Base-by-base conservation (phyloP, 2,113 vertebrate genomes). In the Colinus virginianus region DNA sequence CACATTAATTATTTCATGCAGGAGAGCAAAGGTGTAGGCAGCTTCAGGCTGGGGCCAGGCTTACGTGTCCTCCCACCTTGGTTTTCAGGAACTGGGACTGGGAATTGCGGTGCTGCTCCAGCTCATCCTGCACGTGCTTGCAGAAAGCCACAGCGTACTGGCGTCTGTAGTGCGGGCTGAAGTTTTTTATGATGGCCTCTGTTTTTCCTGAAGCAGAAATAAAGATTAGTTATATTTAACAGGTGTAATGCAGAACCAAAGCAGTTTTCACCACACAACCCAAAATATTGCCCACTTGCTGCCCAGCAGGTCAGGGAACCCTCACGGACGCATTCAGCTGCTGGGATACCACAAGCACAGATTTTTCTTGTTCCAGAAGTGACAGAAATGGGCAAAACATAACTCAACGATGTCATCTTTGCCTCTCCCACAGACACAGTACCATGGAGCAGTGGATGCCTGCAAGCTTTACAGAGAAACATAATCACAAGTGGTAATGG, bases 101-200 rank as follows among this genome's bases (percentile, higher is more conserved):
- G 32, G 93, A 90, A 48, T 98, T 92, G 49, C 97, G 96, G 32
- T 98, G 97, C 85, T 98, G 98, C 51, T 99, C 98, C 91, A 99
- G 97, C 13, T 99, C 98, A 51, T 98, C 98, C 70, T 98, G 98
- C 7, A 99, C 84, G 1, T 98, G 96, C 58, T 94, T 95, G 96
- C 98, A 98, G 66, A 97, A 98, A 38, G 98, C 98, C 97, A 99
- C 97, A 0, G 95, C 93, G 3, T 98, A 98, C 93, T 99, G 99
- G 40, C 97, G 98, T 61, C 87, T 98, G 96, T 99, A 99, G 95
- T 98, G 98, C 0, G 98, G 97, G 56, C 97, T 95, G 94, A 99
- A 99, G 80, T 97, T 98, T 84, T 97, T 98, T 90, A 99, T 97
- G 89, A 96, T 93, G 1, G 98, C 97, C 87, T 99, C 98, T 5